A percentile compares a stretch with the other conserved stretches of the same genome.
These are phyloP conservation scores for Dicyrtoma fusca DNA, from an alignment of 2,888 invertebrate species.

Conservation along the genomic window DNA sequence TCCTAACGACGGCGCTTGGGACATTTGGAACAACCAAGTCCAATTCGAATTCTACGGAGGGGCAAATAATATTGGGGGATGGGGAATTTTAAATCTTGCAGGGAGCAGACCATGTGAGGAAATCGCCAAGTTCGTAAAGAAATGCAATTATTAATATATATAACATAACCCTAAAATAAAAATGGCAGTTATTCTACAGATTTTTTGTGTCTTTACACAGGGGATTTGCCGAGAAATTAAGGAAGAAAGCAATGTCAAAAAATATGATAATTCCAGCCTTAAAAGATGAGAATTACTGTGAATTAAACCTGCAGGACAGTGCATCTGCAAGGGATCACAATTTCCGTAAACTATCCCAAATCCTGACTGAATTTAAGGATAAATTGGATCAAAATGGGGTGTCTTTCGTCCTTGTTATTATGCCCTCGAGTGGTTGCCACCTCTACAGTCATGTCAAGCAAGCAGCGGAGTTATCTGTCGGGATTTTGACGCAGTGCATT, in stretches of 20 bases:
- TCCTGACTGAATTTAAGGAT: background rate
- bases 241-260: background rate
- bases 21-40: background rate
- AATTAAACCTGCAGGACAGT: too few species aligned
- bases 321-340: conserved; percentile 3
- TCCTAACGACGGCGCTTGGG: conserved; percentile 1
- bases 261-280: background rate
- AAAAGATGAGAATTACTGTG: background rate
- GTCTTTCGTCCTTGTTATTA: background rate
- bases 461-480: conserved; percentile 46
- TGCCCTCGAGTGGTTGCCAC: background rate
- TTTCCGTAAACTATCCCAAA: background rate
- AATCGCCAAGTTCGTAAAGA: too few species aligned
- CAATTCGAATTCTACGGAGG: background rate
- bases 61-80: background rate
- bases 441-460: conserved; percentile 37
- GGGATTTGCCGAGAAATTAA: background rate
- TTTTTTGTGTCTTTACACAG: too few species aligned
- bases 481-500: conserved; percentile 60
- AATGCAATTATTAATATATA: too few species aligned
- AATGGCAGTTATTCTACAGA: too few species aligned
- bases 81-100: too few species aligned
- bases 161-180: too few species aligned
- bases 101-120: too few species aligned
- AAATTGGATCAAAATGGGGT: background rate